These are phyloP conservation scores for Phoebastria nigripes DNA, from an alignment of 2,797 vertebrate species.

Conservation along the genomic window DNA sequence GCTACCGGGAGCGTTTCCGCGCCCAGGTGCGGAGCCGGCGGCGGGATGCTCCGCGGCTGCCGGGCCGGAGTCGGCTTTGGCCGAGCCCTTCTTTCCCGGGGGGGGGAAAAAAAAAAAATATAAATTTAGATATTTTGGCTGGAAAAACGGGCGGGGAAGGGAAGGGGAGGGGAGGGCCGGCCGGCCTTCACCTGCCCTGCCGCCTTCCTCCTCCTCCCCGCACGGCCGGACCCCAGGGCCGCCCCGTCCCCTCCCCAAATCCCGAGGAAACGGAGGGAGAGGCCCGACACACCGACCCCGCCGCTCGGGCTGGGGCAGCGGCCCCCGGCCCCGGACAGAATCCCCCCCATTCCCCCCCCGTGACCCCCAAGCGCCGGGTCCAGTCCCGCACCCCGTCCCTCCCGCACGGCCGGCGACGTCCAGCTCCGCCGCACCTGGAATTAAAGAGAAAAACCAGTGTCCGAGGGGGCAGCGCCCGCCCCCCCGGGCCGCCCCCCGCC, in stretches of 20 bases:
- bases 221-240: neutral
- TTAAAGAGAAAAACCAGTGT: neutral
- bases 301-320: neutral
- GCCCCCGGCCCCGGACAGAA: neutral
- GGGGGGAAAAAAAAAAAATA: accelerated
- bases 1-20: neutral
- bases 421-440: conserved; percentile 13
- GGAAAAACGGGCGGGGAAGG: neutral
- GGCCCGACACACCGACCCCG: neutral
- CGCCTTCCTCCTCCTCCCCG: neutral
- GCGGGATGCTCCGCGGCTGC: neutral
- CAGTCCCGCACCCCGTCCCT: neutral
- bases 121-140: neutral
- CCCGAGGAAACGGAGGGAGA: neutral
- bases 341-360: no score
- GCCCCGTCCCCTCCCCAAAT: neutral
- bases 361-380: neutral
- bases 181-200: neutral
- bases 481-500: neutral
- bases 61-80: neutral
- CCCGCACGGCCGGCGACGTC: neutral
- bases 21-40: neutral
- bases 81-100: neutral
- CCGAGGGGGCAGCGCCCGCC: neutral
- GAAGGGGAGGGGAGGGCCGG: neutral